phyloP scores from a whole-genome alignment of 2,888 invertebrate species.

The Bembecia ichneumoniformis region DNA sequence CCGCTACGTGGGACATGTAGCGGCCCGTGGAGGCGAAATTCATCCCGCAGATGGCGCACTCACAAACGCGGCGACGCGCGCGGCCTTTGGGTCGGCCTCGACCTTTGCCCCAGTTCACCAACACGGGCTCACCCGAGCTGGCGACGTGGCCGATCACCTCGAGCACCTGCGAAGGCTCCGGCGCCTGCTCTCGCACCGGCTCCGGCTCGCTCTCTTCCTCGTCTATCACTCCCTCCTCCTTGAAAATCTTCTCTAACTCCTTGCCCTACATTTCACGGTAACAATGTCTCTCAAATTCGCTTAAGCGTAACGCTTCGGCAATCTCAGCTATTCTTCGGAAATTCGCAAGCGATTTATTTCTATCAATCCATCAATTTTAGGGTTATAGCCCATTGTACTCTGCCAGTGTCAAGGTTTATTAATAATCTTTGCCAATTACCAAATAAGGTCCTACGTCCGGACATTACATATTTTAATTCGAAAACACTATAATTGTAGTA shows the following conservation, averaged over 20 bases:
- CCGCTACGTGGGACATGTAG: conserved; percentile 72
- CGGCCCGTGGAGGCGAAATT: conserved; percentile 56
- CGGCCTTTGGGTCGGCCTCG: conserved; percentile 68
- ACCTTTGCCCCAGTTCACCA: conserved; percentile 71
- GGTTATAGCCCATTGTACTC: too few species aligned
- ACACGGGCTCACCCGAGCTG: conserved; percentile 75
- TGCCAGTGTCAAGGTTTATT: too few species aligned
- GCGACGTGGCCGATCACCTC: conserved; percentile 79
- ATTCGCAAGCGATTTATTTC: too few species aligned
- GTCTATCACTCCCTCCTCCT: conserved; percentile 80
- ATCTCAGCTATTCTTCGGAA: too few species aligned
- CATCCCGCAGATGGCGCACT: conserved; percentile 62
- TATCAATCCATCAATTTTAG: too few species aligned
- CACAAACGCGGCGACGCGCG: conserved; percentile 38
- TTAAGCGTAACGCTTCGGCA: too few species aligned
- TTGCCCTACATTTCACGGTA: conserved; percentile 76
- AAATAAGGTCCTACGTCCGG: too few species aligned
- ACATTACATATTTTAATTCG: too few species aligned
- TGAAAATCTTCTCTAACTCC: conserved; percentile 80
- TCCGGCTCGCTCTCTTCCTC: conserved; percentile 68
- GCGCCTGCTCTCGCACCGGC: conserved; percentile 19
- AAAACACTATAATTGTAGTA: too few species aligned
- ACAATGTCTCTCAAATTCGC: too few species aligned
- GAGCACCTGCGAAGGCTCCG: conserved; percentile 27
- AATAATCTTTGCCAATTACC: too few species aligned